These are phyloP conservation scores for Cryptocephalus moraei DNA, from an alignment of 2,888 invertebrate species.

Conservation along the genomic window DNA sequence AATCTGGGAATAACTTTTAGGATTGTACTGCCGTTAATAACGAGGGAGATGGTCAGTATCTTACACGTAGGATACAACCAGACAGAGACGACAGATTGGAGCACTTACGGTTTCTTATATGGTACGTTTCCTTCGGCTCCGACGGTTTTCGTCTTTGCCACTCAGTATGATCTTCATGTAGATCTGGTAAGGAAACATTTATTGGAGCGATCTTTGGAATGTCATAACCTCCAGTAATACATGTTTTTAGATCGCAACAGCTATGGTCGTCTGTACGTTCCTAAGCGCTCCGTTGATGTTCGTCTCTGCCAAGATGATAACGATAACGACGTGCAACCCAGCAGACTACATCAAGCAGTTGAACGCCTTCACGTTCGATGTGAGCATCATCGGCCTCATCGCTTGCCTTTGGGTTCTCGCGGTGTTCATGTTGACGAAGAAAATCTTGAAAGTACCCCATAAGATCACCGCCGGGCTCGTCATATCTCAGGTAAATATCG, in stretches of 20 bases:
- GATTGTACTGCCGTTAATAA: slow-evolving; percentile 73
- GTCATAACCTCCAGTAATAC: not conserved
- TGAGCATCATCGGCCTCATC: slow-evolving; percentile 68
- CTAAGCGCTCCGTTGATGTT: slow-evolving; percentile 93
- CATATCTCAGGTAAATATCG: slow-evolving; percentile 65
- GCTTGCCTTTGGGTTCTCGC: slow-evolving; percentile 71
- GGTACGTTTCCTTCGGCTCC: slow-evolving; percentile 95
- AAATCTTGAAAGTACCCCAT: slow-evolving; percentile 71
- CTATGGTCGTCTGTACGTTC: slow-evolving; percentile 92
- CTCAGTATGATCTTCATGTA: slow-evolving; percentile 74
- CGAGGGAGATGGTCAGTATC: slow-evolving; percentile 74
- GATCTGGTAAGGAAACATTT: slow-evolving; percentile 62
- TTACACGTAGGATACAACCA: slow-evolving; percentile 57
- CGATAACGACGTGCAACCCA: slow-evolving; percentile 58
- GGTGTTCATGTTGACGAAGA: slow-evolving; percentile 64
- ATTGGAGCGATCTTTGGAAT: not conserved
- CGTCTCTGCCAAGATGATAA: slow-evolving; percentile 87
- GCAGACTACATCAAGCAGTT: slow-evolving; percentile 67
- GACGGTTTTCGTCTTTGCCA: slow-evolving; percentile 90
- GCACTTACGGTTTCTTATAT: slow-evolving; percentile 90
- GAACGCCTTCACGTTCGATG: slow-evolving; percentile 70
- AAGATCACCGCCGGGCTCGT: slow-evolving; percentile 69
- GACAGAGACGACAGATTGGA: slow-evolving; percentile 69
- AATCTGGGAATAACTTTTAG: slow-evolving; percentile 37
- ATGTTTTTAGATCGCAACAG: slow-evolving; percentile 69